Base-by-base conservation (phyloP, 92 coral and sea anemone genomes). In the Siderastrea siderea region DNA sequence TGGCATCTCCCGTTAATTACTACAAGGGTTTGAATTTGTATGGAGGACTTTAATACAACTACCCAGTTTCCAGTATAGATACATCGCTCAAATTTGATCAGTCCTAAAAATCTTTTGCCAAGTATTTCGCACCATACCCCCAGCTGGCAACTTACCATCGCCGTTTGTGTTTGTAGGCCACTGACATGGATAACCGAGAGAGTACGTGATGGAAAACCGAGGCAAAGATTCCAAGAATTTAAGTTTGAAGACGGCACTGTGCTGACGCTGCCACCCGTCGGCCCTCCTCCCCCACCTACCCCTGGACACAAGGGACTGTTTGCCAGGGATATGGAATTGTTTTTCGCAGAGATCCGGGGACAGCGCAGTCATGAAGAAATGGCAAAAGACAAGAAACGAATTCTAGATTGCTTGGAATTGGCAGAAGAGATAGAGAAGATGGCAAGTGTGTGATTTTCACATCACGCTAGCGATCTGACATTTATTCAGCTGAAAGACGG, bases 181-280 rank as follows among this genome's bases (percentile, higher is more conserved):
- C 14, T 84, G 51, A 84, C 87, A 1, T 84, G 81, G 74, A 84
- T 60, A 6, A 64, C 1, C 9, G 74, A 73, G 8, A 61, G 87
- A 61, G 26, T 11, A 61, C 62, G 74, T 2, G 87, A 74, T 11
- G 64, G 87, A 6, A 73, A 43, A 74, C 14, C 73, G 2, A 73
- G 87, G 46, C 60, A 84, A 38, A 38, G 80, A 49, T 46, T 51
- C 63, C 60, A 60, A 89, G 90, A 88, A 12, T 92, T 90, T 75
- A 88, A 77, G n/a, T 92, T 92, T 72, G 94, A 95, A 78, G 98
- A 95, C 66, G 98, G 94, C 49, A 68, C 93, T 47, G 90, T 88
- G 48, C 80, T 87, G 47, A 79, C 82, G 3, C 85, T 77, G n/a
- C 68, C 93, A 3, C 93, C 93, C 15, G 53, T 57, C 43, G 84